A percentile compares a stretch with the other conserved stretches of the same genome.
phyloP scores from a whole-genome alignment of 2,113 vertebrate genomes.

The Hemichromis elongatus region DNA sequence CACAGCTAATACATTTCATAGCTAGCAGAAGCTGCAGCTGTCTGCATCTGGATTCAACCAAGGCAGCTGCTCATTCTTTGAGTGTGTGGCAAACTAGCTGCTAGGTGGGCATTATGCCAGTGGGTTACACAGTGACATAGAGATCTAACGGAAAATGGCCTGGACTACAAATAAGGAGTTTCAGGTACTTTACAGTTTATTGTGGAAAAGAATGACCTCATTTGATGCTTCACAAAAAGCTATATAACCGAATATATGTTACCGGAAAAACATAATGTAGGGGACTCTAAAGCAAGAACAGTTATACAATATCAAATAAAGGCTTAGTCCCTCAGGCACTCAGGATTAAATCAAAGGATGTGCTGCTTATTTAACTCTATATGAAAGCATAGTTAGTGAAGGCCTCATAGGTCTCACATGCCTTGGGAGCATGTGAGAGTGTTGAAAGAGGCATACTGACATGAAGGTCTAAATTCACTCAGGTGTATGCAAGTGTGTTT shows the following conservation, averaged over 20 bases:
- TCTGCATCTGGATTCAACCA: neutral
- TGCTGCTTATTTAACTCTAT: neutral
- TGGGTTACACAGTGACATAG: neutral
- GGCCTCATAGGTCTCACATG: neutral
- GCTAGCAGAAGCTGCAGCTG: neutral
- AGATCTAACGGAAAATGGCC: neutral
- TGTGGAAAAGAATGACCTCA: neutral
- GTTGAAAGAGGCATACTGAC: neutral
- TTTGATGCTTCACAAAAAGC: neutral
- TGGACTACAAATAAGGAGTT: neutral
- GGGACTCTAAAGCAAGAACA: neutral
- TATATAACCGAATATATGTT: neutral
- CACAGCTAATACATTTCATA: neutral
- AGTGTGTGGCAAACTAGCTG: neutral
- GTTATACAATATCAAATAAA: constrained; percentile 21
- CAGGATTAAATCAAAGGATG: neutral
- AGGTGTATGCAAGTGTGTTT: constrained; percentile 17
- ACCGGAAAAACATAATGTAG: neutral
- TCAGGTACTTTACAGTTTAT: neutral
- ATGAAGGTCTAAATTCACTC: constrained; percentile 21
- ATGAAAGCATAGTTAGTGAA: neutral
- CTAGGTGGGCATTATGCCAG: neutral
- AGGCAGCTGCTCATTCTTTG: neutral
- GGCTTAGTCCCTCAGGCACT: neutral
- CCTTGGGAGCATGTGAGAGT: neutral